These are phyloP conservation scores for Samia ricini DNA, from an alignment of 1,140 invertebrate genomes.

Conservation along the genomic window DNA sequence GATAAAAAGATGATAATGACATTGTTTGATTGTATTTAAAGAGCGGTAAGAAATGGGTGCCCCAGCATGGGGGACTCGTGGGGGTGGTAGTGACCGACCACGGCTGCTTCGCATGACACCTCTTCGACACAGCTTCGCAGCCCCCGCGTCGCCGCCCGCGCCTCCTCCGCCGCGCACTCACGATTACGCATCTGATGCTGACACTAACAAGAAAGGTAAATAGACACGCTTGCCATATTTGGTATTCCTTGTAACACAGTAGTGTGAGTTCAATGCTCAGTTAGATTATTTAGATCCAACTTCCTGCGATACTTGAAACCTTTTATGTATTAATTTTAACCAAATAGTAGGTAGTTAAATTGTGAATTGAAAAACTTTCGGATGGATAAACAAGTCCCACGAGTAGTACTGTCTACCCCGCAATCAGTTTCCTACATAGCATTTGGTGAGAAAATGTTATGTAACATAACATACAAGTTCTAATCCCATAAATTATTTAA, in stretches of 20 bases:
- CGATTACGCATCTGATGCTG: conserved; percentile 73
- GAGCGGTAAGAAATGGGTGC: conserved; percentile 45
- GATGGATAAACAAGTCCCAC: neutral
- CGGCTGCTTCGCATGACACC: conserved; percentile 77
- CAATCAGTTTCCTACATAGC: neutral
- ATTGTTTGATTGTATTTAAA: conserved; percentile 25
- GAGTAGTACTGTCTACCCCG: neutral
- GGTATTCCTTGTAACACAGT: neutral
- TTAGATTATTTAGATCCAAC: neutral
- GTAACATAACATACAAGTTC: neutral
- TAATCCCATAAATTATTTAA: no score
- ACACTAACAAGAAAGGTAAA: conserved; percentile 72
- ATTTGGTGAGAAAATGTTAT: neutral
- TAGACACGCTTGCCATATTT: neutral
- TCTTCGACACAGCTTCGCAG: conserved; percentile 76
- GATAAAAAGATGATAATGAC: no score
- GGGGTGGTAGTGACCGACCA: conserved; percentile 67
- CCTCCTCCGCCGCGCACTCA: conserved; percentile 55
- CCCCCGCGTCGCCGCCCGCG: conserved; percentile 69
- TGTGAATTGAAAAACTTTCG: neutral
- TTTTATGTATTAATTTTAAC: neutral
- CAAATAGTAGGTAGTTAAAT: neutral
- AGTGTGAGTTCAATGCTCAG: neutral
- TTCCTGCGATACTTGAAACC: neutral
- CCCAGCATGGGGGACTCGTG: conserved; percentile 69